Conservation (phyloP, 2,888 invertebrate genomes). For the Phrixothrix hirtus region DNA sequence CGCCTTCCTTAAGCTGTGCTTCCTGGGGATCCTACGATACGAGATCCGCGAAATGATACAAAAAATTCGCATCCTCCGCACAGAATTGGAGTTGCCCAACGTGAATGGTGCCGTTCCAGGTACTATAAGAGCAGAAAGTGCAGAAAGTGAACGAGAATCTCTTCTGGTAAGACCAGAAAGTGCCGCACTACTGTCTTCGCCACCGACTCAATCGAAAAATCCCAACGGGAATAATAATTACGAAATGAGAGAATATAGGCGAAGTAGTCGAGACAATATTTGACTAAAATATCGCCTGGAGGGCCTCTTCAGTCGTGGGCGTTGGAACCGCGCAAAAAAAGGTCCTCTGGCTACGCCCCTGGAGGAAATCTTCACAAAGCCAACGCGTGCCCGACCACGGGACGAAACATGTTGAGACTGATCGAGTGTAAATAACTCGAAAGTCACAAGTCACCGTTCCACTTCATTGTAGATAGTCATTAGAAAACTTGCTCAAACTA, state of each 20-base stretch:
- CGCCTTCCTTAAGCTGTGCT: conserved; percentile 86
- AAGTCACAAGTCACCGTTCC: conserved; percentile 26
- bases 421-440: conserved; percentile 19
- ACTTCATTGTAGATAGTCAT: conserved; percentile 19
- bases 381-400: conserved; percentile 48
- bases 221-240: conserved; percentile 76
- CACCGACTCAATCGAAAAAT: conserved; percentile 58
- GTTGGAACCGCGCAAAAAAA: conserved; percentile 57
- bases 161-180: conserved; percentile 61
- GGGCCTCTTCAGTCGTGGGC: conserved; percentile 66
- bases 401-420: conserved; percentile 49
- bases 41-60: conserved; percentile 91
- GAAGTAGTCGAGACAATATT: conserved; percentile 60
- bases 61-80: conserved; percentile 80
- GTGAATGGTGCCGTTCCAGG: conserved; percentile 66
- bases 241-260: conserved; percentile 74
- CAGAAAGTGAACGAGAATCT: conserved; percentile 64
- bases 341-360: conserved; percentile 57
- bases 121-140: conserved; percentile 50
- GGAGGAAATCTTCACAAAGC: conserved; percentile 56
- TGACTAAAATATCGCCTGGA: conserved; percentile 78
- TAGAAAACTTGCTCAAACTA: not conserved
- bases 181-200: conserved; percentile 53
- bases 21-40: conserved; percentile 82
- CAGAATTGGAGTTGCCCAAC: conserved; percentile 64